phyloP scores from a whole-genome alignment of 2,113 vertebrate genomes.

The Columbina picui region DNA sequence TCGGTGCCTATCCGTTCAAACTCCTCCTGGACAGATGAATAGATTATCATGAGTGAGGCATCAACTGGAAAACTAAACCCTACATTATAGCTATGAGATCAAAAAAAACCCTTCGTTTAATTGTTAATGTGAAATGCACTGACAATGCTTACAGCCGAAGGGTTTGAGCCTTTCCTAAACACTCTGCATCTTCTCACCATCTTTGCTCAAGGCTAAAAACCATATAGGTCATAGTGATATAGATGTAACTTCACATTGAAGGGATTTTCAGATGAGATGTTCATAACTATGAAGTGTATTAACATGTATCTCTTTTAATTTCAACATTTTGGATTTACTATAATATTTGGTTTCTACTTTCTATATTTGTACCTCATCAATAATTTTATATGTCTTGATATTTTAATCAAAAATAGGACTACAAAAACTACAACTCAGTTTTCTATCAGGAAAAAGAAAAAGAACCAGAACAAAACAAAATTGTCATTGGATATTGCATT shows the following conservation, averaged over 20 bases:
- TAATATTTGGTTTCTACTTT: not conserved
- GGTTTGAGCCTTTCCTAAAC: not conserved
- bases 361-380: not conserved
- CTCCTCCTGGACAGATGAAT: not conserved
- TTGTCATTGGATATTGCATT: not conserved
- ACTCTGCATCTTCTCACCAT: not conserved
- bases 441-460: fast-evolving
- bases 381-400: not conserved
- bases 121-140: not conserved
- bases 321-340: not conserved
- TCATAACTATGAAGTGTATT: not conserved
- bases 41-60: not conserved
- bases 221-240: not conserved
- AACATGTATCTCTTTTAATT: not conserved
- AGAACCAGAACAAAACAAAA: not conserved
- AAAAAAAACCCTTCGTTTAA: not conserved
- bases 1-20: not conserved
- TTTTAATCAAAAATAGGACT: not conserved
- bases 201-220: not conserved
- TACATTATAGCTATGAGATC: not conserved
- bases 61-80: not conserved
- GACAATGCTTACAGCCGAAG: not conserved
- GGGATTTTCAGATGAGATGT: not conserved
- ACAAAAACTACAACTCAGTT: not conserved
- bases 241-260: not conserved